Conservation (phyloP, 2,888 invertebrate species). For the Ganaspis brasiliensis region DNA sequence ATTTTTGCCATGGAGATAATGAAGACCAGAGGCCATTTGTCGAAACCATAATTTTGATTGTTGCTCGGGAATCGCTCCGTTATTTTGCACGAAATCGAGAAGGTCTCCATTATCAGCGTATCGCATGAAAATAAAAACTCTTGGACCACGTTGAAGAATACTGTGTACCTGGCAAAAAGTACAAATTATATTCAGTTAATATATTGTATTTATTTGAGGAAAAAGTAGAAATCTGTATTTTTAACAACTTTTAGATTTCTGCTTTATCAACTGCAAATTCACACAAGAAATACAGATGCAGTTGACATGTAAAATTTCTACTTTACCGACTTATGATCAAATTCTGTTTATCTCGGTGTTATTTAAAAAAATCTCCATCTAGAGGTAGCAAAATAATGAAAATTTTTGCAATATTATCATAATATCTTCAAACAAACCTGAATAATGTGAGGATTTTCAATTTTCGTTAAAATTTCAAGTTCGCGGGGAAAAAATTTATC, state of each 20-base stretch:
- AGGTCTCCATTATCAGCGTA: slow-evolving; percentile 94
- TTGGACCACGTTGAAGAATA: slow-evolving; percentile 90
- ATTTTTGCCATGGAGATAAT: slow-evolving; percentile 91
- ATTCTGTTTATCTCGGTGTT: too few species aligned
- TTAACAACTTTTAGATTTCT: too few species aligned
- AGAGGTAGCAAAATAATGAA: too few species aligned
- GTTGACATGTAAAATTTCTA: too few species aligned
- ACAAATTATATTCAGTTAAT: slow-evolving; percentile 71
- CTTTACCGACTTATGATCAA: too few species aligned
- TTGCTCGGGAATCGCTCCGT: slow-evolving; percentile 89
- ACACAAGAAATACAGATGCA: too few species aligned
- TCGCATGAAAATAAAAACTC: slow-evolving; percentile 95
- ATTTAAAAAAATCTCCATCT: too few species aligned
- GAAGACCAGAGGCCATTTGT: slow-evolving; percentile 91
- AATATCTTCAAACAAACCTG: slow-evolving; percentile 79
- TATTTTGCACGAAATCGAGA: slow-evolving; percentile 90
- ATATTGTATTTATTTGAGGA: not conserved
- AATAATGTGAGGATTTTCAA: slow-evolving; percentile 95
- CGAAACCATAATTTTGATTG: slow-evolving; percentile 92
- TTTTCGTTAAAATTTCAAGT: slow-evolving; percentile 92
- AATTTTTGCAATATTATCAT: not conserved
- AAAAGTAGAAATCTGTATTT: too few species aligned
- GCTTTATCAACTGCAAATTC: too few species aligned
- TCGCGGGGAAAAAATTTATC: slow-evolving; percentile 97
- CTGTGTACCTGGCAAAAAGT: slow-evolving; percentile 89